These are phyloP conservation scores for Heliconius hermathena DNA, from an alignment of 1,140 invertebrate genomes.

Conservation along the genomic window DNA sequence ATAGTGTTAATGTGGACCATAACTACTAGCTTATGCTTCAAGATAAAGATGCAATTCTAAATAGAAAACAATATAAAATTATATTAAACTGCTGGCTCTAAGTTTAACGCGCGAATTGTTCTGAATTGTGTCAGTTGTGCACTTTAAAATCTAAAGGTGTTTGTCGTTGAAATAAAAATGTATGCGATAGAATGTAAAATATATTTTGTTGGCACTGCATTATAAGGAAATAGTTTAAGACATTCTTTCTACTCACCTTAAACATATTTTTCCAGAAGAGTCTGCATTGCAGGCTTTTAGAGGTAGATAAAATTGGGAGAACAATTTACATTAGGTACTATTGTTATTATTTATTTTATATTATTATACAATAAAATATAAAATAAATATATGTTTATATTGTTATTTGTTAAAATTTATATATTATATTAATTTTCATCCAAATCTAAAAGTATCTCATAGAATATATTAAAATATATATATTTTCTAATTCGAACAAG, in stretches of 20 bases:
- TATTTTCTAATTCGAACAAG: too few relatives aligned
- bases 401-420: too few relatives aligned
- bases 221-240: constrained; percentile 22
- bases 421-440: too few relatives aligned
- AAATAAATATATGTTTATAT: too few relatives aligned
- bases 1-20: not conserved
- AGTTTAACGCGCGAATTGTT: constrained; percentile 13
- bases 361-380: too few relatives aligned
- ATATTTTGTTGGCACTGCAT: constrained; percentile 29
- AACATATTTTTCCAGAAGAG: constrained; percentile 10
- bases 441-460: too few relatives aligned
- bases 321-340: too few relatives aligned
- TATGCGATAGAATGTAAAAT: constrained; percentile 18
- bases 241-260: constrained; percentile 21
- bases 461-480: too few relatives aligned
- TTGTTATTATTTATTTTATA: too few relatives aligned
- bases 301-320: constrained; percentile 5
- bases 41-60: constrained; percentile 23
- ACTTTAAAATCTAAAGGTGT: constrained; percentile 25
- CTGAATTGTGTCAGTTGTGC: constrained; percentile 17
- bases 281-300: constrained; percentile 55
- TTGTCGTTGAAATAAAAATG: constrained; percentile 19
- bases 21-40: constrained; percentile 16
- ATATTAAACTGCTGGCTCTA: constrained; percentile 16
- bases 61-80: constrained; percentile 18